Evolutionary conservation across 2,888 invertebrate genomes (phyloP).

Genomic region (Coelopa pilipes): DNA sequence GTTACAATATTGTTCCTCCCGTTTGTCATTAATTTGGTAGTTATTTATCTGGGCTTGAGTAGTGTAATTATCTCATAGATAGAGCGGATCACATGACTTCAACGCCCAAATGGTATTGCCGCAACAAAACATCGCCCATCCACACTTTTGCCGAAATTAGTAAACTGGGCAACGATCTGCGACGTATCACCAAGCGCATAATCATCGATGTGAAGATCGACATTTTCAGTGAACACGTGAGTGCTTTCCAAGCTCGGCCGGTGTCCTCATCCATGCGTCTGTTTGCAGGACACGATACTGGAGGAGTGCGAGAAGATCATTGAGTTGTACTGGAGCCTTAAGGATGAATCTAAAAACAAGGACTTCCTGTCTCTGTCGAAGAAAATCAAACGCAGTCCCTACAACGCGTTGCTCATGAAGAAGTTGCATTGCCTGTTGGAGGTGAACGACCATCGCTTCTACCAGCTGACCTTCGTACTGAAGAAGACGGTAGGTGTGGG

Average conservation of each 20-base stretch:
- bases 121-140: slow-evolving; percentile 60
- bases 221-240: slow-evolving; percentile 63
- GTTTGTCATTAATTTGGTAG: neutral
- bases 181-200: slow-evolving; percentile 61
- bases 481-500: slow-evolving; percentile 57
- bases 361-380: slow-evolving; percentile 60
- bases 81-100: slow-evolving; percentile 57
- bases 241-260: slow-evolving; percentile 41
- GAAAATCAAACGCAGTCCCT: slow-evolving; percentile 64
- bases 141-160: slow-evolving; percentile 61
- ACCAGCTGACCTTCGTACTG: slow-evolving; percentile 62
- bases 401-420: slow-evolving; percentile 60
- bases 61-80: neutral
- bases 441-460: slow-evolving; percentile 60
- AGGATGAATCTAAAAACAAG: slow-evolving; percentile 56
- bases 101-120: slow-evolving; percentile 63
- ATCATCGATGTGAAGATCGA: slow-evolving; percentile 64
- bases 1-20: neutral
- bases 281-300: slow-evolving; percentile 55
- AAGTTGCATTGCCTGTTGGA: slow-evolving; percentile 58
- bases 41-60: neutral
- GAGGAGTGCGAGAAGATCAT: slow-evolving; percentile 61
- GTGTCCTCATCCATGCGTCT: neutral
- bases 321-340: slow-evolving; percentile 60
- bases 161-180: slow-evolving; percentile 60